Base-by-base conservation (phyloP, 2,888 invertebrate genomes). In the Abrostola tripartita region DNA sequence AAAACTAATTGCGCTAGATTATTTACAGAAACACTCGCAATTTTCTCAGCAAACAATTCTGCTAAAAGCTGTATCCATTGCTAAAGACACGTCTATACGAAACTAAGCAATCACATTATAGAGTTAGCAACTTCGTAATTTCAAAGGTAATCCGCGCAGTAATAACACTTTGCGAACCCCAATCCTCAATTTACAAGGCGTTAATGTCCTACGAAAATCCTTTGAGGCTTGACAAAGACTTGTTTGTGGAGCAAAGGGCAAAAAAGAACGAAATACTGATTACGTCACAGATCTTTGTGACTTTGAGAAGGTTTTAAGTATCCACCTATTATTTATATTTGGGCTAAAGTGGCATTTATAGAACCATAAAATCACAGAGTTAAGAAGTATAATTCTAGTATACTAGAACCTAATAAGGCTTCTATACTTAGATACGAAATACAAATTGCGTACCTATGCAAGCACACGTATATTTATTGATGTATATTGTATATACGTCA, bases 141-240 rank as follows among this genome's bases (percentile, higher is more conserved):
- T 65, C 52, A 52, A 67, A 78, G 74, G 78, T 74, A 61, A 74
- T 70, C 60, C 42, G 63, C 56, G 47, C 42, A 11, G 65, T 69
- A 75, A 78, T 71, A 78, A 81, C 66, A 81, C 62, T 75, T 78
- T 72, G 37, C 64, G 64, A 57, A 61, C 67, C 63, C 65, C 42
- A 69, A 71, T 57, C 52, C 54, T 53, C 55, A 42, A 64, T 78
- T 74, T 50, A 66, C 60, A 14, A 55, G 44, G 51, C 54, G 50
- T 47, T 71, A 77, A 81, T 69, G 69, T 60, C 52, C 67, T 52
- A 63, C 66, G 72, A 72, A 75, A 72, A 62, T 65, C 72, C 67
- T 81, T 58, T 69, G 71, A 71, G 52, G 62, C 58, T 38, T 24
- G 52, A 37, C 57, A 74, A 74, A 65, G 57, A 71, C 64, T 69